Base-by-base conservation (phyloP, 2,888 invertebrate genomes). In the Mimumesa dahlbomi region DNA sequence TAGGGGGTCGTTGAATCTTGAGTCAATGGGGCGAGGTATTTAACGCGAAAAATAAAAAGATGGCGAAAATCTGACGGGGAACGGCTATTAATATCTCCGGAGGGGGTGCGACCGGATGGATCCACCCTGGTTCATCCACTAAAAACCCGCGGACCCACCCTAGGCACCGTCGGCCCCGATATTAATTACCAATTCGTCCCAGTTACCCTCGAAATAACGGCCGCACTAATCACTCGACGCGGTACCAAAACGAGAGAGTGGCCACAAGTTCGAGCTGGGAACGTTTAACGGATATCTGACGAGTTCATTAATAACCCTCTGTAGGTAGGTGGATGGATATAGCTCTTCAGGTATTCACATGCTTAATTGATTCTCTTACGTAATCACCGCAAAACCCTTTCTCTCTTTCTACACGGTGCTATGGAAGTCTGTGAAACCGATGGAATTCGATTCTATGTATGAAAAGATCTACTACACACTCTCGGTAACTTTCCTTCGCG, bases 281-380 rank as follows among this genome's bases (percentile, higher is more conserved):
- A 73, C 78, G 73, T 81, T 84, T 80, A 82, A 79, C 79, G 78
- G 80, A 84, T 84, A 84, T 82, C 77, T 83, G 83, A 86, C 84
- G 82, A 85, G 86, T 85, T 84, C 84, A 85, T 86, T 86, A 85
- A 86, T 85, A 84, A 83, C 71, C 63, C 76, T 63, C 57, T 72
- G 67, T 75, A 64, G 76, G 64, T 79, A 73, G 78, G 65, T 73
- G 67, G 75, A 75, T 72, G 65, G 70, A 43, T 73, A 75, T 71
- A 74, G 76, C 76, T 81, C 79, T 75, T 75, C 45, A 49, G 72
- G 63, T 73, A 77, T 81, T 83, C 75, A 73, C 74, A 67, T 67
- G 70, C 75, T 73, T 84, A 84, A 84, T 83, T 84, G 80, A 83
- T 83, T 84, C 81, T 73, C 77, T 84, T 84, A 80, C 73, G 75